Evolutionary conservation across 2,797 vertebrate genomes (phyloP), one percentile per base, ranked within the genome.

Genomic region (Todus mexicanus): DNA sequence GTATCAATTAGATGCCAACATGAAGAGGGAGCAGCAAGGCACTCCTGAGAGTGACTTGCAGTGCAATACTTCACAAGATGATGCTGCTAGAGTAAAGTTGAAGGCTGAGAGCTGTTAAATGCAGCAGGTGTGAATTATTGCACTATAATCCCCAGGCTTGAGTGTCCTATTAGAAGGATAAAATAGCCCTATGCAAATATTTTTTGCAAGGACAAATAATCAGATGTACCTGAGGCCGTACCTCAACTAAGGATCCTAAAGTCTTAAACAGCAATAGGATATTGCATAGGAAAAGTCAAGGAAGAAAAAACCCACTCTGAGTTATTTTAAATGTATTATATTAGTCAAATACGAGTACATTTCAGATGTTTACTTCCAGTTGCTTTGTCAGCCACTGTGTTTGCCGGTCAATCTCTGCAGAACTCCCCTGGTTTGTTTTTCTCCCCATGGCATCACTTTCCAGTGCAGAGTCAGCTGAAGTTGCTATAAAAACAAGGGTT

Each of bases 111-210:
- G 57, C 63, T 83, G 72, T 71, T 74, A 83, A 93, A 80, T 81
- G 38, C 74, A 87, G 86, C 63, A 71, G 69, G 60, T 87, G 65
- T 77, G 83, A 94, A 87, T 80, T 92, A 84, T 43, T 51, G 75
- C 63, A 27, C 56, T 50, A 9, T 53, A 65, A 60, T 66, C 90
- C 19, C 2, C 35, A 75, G 60, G n/a, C 47, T 76, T 43, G 12
- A 10, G 22, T 60, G 53, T 84, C 57, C 50, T 60, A 33, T 8
- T 77, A 29, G 43, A 50, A 84, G 84, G 87, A 56, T 51, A 33
- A 74, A 72, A 79, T n/a, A 86, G 26, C 64, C 9, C 9, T 53
- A 33, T 56, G 79, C 35, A 83, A 92, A 63, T 71, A 50, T 23
- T 43, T 63, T 79, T n/a, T 69, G 19, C 14, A 38, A 84, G 22